Conservation (phyloP, 2,797 vertebrate genomes). For the Leptodactylus fallax region DNA sequence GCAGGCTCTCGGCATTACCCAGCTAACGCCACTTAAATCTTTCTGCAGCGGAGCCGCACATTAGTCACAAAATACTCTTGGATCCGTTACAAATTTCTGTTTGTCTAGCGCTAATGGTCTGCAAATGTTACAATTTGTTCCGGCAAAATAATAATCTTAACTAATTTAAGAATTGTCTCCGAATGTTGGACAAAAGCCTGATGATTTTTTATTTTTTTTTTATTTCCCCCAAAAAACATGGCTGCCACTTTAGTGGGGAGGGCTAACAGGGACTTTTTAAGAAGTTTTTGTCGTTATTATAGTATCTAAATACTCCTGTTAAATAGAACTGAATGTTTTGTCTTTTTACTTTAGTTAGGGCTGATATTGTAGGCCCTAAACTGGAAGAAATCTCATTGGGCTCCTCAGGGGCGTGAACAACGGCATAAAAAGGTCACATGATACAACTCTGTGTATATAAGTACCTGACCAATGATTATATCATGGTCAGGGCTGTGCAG, state of each 20-base stretch:
- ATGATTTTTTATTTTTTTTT: too few species aligned
- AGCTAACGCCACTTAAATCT: slow-evolving; percentile 75
- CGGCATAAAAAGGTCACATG: too few species aligned
- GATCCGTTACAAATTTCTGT: slow-evolving; percentile 78
- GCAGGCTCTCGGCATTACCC: slow-evolving; percentile 49
- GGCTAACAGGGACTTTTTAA: too few species aligned
- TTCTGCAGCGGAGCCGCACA: slow-evolving; percentile 73
- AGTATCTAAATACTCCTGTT: not conserved
- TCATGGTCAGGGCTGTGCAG: too few species aligned
- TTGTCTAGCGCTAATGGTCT: slow-evolving; percentile 78
- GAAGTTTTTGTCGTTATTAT: too few species aligned
- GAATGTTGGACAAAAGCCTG: not conserved
- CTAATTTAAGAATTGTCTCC: slow-evolving; percentile 10
- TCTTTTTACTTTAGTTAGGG: not conserved
- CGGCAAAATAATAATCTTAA: slow-evolving; percentile 68
- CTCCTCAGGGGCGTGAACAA: too few species aligned
- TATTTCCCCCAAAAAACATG: not conserved
- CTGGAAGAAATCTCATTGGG: not conserved
- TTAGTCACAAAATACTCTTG: slow-evolving; percentile 78
- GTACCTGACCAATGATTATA: too few species aligned
- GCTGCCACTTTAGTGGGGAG: not conserved
- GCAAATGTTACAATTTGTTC: slow-evolving; percentile 78
- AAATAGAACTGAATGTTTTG: too few species aligned
- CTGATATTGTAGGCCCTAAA: not conserved
- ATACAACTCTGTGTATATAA: too few species aligned